phyloP scores from a whole-genome alignment of 2,797 vertebrate genomes.

The Melanitta fusca region DNA sequence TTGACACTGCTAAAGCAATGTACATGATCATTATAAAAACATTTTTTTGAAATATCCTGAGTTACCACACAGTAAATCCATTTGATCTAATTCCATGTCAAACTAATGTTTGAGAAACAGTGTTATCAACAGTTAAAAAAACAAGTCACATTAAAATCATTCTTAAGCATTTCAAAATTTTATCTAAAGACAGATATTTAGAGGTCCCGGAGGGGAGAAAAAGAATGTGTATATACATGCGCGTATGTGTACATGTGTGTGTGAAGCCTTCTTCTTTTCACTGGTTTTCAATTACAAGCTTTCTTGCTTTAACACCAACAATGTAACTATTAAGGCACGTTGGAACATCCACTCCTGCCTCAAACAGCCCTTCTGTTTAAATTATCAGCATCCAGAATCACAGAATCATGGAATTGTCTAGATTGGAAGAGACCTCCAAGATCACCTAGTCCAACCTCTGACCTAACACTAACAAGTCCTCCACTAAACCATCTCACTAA shows the following conservation, averaged over 20 bases:
- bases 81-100: constrained; percentile 38
- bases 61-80: background rate
- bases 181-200: background rate
- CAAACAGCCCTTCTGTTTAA: background rate
- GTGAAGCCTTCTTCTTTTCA: background rate
- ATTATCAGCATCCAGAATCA: background rate
- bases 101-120: constrained; percentile 2
- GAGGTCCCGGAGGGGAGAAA: background rate
- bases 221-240: background rate
- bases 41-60: constrained; percentile 44
- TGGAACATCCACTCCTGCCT: background rate
- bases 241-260: too few relatives aligned
- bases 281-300: accelerated
- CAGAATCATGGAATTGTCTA: too few relatives aligned
- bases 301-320: background rate
- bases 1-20: constrained; percentile 52
- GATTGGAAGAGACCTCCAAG: too few relatives aligned
- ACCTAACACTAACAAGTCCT: too few relatives aligned
- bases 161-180: background rate
- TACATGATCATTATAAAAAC: constrained; percentile 40
- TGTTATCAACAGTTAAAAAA: constrained; percentile 1
- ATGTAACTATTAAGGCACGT: background rate
- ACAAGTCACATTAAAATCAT: background rate
- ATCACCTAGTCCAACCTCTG: too few relatives aligned
- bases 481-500: too few relatives aligned